Base-by-base conservation (phyloP, 2,888 invertebrate species). In the Drepanosiphum platanoidis region DNA sequence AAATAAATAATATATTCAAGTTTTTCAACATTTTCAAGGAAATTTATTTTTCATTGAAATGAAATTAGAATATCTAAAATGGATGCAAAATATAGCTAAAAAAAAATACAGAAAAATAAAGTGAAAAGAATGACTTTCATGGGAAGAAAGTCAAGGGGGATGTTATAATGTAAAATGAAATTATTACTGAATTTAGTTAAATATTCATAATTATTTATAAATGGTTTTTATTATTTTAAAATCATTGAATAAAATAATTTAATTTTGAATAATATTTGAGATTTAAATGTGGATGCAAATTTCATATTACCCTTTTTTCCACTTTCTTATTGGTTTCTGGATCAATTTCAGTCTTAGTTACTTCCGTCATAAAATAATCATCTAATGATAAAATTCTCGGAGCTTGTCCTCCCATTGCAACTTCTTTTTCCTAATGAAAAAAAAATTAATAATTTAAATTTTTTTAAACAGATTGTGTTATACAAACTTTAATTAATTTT, bases 341-440 rank as follows among this genome's bases (percentile, higher is more conserved):
- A 89, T 95, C 94, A 78, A 90, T 92, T 79, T 93, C 92, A 88
- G 93, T 93, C 87, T 93, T 92, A 90, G 96, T 96, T 86, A 94
- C 93, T 90, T 96, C 96, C 86, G 95, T 93, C 92, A 97, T 94
- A 89, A 97, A 98, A 90, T 98, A 98, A 90, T 98, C 98, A 90
- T 98, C 98, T 87, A 98, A 92, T 87, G 96, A 97, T 89, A 98
- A 92, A 89, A 98, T 96, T 88, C 98, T 92, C 0, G 96, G 97
- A n/a, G 96, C 94, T 86, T 94, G 94, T 8, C 96, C 97, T 66
- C 95, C 95, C 90, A 94, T 93, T 89, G 96, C 95, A 0, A 95
- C 93, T 89, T 93, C 93, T 88, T 92, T 92, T 87, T 93, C 93
- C 93, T 93, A 88, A 68, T 89, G 88, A 87, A 72, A 70, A 79